Base-by-base conservation (phyloP, 2,888 invertebrate species). In the Sphaerophoria rueppellii region DNA sequence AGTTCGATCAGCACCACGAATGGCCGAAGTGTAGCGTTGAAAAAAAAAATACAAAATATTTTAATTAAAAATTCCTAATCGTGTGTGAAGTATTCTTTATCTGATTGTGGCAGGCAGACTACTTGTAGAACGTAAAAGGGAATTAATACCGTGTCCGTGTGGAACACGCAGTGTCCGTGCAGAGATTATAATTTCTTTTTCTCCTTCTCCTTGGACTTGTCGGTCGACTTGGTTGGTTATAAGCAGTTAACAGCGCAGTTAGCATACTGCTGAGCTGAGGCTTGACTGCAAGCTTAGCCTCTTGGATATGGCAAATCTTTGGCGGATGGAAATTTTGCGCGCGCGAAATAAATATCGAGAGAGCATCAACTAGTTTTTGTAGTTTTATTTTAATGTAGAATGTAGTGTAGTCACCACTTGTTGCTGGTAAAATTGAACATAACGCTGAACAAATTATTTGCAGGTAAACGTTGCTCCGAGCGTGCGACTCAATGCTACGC, bases 401-500 rank as follows among this genome's bases (percentile, higher is more conserved):
- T 24, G 24, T 24, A 24, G 24, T 24, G 76, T 77, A 61, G 55
- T 46, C 37, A 40, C 50, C 75, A 81, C 85, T 85, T 85, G 85
- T 81, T 63, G 81, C 37, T 81, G 63, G 70, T 40, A 81, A 81
- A 85, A 85, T 85, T 85, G 85, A 81, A 85, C 85, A 85, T 85
- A 85, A 85, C 81, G 85, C 85, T 50, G 60, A 70, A 85, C 85
- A 85, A 85, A 86, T 82, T 86, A 79, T 85, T 87, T 86, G 16
- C 79, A 92, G 93, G 93, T 50, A 93, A 93, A 89, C 93, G 93
- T 14, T 93, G 93, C 82, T 92, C 93, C 24, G 91, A 93, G 46
- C 92, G 92, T 24, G 93, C 93, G 48, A 93, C 93, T 12, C 93
- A 93, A 81, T 93, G 93, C 86, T 93, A 93, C 88, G 92, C 92